Conservation (phyloP, 2,113 vertebrate genomes). For the Atherinomorus stipes region DNA sequence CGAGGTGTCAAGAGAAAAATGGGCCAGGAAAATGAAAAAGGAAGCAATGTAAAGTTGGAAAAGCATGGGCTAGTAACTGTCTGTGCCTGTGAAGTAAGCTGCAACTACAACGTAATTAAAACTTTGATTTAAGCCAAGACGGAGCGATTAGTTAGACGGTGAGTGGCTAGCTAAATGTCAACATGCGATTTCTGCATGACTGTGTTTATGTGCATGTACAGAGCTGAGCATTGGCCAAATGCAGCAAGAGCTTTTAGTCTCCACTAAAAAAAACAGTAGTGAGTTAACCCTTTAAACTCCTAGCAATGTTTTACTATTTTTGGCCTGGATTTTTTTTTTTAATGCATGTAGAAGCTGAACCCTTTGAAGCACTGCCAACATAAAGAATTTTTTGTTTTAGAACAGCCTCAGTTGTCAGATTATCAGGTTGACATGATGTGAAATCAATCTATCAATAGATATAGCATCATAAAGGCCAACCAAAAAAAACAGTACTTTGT, state of each 20-base stretch:
- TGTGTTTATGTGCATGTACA: constrained; percentile 1
- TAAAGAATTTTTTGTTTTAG: too few relatives aligned
- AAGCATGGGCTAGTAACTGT: constrained; percentile 6
- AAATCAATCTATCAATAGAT: too few relatives aligned
- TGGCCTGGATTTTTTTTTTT: too few relatives aligned
- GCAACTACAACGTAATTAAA: constrained; percentile 58
- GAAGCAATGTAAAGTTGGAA: constrained; percentile 4
- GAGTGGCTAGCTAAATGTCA: constrained; percentile 8
- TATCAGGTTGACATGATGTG: too few relatives aligned
- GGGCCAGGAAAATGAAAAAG: constrained; percentile 7
- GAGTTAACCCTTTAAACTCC: too few relatives aligned
- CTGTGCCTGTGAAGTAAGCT: constrained; percentile 15
- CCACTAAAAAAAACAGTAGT: too few relatives aligned
- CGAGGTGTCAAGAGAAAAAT: constrained; percentile 21
- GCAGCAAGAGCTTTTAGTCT: constrained; percentile 17
- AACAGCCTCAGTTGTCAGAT: too few relatives aligned
- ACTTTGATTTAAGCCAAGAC: constrained; percentile 33
- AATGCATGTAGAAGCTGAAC: too few relatives aligned
- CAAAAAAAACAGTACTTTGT: too few relatives aligned
- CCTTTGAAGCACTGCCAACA: too few relatives aligned
- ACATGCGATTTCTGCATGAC: neutral
- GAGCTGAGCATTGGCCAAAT: neutral
- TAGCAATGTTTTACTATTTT: too few relatives aligned
- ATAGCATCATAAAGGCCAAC: too few relatives aligned
- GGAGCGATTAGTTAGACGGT: constrained; percentile 17